Conservation (phyloP, 1,140 invertebrate species). For the Drosophila sulfurigaster region DNA sequence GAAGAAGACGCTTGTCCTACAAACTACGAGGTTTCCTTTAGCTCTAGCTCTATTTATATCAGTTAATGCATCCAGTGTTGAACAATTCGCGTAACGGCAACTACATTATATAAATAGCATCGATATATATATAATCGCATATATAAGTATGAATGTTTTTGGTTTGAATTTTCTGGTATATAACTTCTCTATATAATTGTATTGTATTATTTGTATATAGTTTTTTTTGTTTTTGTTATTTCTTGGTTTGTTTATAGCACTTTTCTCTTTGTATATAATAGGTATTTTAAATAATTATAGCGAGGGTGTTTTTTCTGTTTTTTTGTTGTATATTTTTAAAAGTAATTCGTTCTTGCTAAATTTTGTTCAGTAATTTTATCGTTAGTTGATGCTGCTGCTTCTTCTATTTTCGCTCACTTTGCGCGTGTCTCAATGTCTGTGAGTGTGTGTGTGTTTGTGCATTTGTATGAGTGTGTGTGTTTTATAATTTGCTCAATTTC, state of each 20-base stretch:
- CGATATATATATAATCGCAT: slow-evolving; percentile 25
- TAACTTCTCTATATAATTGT: slow-evolving; percentile 38
- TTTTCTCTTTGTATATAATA: slow-evolving; percentile 46
- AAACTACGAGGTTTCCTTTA: slow-evolving; percentile 81
- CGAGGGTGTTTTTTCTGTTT: slow-evolving; percentile 31
- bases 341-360: slow-evolving; percentile 66
- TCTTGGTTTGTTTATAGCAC: slow-evolving; percentile 39
- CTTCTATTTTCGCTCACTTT: not conserved
- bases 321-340: slow-evolving; percentile 71
- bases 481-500: slow-evolving; percentile 71
- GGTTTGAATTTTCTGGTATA: slow-evolving; percentile 22
- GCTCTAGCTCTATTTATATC: slow-evolving; percentile 70
- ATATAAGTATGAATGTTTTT: slow-evolving; percentile 23
- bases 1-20: slow-evolving; percentile 67
- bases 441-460: slow-evolving; percentile 26
- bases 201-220: slow-evolving; percentile 30
- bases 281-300: slow-evolving; percentile 28
- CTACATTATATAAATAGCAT: slow-evolving; percentile 58
- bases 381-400: slow-evolving; percentile 25
- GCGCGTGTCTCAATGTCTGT: slow-evolving; percentile 15
- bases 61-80: slow-evolving; percentile 59
- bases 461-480: slow-evolving; percentile 29
- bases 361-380: slow-evolving; percentile 31
- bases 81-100: slow-evolving; percentile 69
- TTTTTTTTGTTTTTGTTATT: not conserved